phyloP scores from a whole-genome alignment of 35 echinoderm and acorn worm species.

The Acanthaster planci region DNA sequence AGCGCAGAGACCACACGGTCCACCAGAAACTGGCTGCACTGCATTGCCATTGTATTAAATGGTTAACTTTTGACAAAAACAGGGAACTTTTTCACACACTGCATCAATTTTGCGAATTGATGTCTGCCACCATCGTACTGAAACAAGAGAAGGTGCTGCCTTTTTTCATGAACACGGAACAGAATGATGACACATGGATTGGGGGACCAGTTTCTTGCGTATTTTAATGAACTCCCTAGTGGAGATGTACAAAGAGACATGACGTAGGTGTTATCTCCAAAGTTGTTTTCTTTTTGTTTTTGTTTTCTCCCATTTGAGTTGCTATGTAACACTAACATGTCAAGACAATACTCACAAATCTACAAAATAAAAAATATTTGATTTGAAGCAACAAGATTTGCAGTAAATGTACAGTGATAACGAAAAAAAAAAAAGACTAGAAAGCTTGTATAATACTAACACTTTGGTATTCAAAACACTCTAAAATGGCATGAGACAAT shows the following conservation, averaged over 20 bases:
- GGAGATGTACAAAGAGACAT: constrained; percentile 11
- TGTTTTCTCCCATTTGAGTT: not conserved
- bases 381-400: constrained; percentile 16
- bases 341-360: constrained; percentile 5
- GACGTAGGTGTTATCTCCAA: constrained; percentile 2
- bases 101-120: no score
- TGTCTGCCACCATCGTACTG: no score
- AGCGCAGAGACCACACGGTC: no score
- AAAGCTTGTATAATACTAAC: constrained; percentile 8
- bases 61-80: no score
- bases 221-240: constrained; percentile 7
- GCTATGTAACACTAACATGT: constrained; percentile 10
- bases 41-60: no score
- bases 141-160: no score
- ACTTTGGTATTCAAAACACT: constrained; percentile 5
- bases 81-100: no score
- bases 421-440: constrained; percentile 4
- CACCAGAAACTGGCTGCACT: no score
- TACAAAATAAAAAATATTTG: constrained; percentile 21
- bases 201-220: constrained; percentile 29
- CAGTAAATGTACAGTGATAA: constrained; percentile 20
- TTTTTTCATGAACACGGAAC: not conserved
- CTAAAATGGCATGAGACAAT: not conserved
- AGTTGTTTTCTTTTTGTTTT: not conserved
- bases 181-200: not conserved